Conservation (phyloP, 2,797 vertebrate genomes). For the Rhinophrynus dorsalis region DNA sequence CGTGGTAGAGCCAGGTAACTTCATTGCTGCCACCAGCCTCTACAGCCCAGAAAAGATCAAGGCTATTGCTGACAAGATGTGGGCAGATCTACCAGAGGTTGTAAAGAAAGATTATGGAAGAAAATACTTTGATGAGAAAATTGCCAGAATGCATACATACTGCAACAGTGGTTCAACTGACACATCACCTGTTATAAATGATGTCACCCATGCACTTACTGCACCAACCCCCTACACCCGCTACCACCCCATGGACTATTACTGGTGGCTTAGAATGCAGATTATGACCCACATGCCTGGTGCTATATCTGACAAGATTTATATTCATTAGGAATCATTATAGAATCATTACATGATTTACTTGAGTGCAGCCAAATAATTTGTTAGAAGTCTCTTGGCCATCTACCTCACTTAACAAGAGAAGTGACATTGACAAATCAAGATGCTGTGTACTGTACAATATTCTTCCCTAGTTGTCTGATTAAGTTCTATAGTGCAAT, state of each 20-base stretch:
- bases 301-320: conserved; percentile 70
- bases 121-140: conserved; percentile 72
- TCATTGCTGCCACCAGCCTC: conserved; percentile 71
- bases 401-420: background rate
- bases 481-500: too few relatives aligned
- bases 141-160: conserved; percentile 69
- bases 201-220: conserved; percentile 67
- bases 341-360: background rate
- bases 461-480: too few relatives aligned
- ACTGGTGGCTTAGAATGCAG: conserved; percentile 79
- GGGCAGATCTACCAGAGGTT: conserved; percentile 68
- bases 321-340: conserved; percentile 62
- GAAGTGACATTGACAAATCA: background rate
- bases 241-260: conserved; percentile 80
- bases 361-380: background rate
- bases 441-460: background rate
- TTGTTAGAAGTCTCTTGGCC: background rate
- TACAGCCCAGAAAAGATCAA: conserved; percentile 71
- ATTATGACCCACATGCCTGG: conserved; percentile 74
- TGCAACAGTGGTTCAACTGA: conserved; percentile 67
- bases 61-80: conserved; percentile 71
- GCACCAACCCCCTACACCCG: conserved; percentile 66
- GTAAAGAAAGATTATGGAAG: conserved; percentile 71
- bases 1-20: conserved; percentile 76
- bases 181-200: conserved; percentile 63